Evolutionary conservation across 1,140 invertebrate genomes (phyloP).

Genomic region (Halesus radiatus): DNA sequence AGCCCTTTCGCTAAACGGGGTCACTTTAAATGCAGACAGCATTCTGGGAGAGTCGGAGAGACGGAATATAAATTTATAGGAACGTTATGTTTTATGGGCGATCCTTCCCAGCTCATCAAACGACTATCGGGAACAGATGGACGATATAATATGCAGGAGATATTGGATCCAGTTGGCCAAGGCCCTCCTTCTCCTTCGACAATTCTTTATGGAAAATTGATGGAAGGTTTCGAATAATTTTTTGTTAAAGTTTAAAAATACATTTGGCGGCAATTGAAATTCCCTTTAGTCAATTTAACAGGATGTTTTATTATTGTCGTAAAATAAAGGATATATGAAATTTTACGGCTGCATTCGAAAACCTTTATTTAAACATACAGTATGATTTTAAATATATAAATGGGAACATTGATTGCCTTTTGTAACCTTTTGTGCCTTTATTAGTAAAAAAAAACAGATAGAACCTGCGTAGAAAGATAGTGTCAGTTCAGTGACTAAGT

Average conservation of each 20-base stretch:
- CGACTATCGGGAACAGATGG: conserved; percentile 48
- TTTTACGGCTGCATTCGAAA: no score
- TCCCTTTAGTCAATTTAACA: conserved; percentile 21
- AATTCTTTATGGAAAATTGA: conserved; percentile 31
- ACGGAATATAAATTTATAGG: conserved; percentile 53
- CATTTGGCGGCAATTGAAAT: conserved; percentile 33
- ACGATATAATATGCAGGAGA: conserved; percentile 39
- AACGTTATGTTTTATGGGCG: conserved; percentile 50
- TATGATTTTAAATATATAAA: no score
- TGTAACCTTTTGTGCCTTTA: no score
- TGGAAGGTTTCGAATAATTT: conserved; percentile 33
- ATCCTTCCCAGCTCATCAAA: conserved; percentile 49
- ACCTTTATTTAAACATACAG: no score
- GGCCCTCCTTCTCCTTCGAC: neutral
- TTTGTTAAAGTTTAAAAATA: conserved; percentile 22
- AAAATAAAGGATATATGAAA: no score
- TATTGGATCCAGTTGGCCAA: neutral
- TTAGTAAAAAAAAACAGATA: no score
- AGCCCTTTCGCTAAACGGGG: neutral
- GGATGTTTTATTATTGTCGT: neutral
- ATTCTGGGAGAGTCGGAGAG: conserved; percentile 11
- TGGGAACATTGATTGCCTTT: no score
- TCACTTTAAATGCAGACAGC: conserved; percentile 36
- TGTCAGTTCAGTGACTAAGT: no score
- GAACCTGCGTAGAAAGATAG: no score